Conservation (phyloP, 2,113 vertebrate genomes). For the Hypocryptadius cinnamomeus region DNA sequence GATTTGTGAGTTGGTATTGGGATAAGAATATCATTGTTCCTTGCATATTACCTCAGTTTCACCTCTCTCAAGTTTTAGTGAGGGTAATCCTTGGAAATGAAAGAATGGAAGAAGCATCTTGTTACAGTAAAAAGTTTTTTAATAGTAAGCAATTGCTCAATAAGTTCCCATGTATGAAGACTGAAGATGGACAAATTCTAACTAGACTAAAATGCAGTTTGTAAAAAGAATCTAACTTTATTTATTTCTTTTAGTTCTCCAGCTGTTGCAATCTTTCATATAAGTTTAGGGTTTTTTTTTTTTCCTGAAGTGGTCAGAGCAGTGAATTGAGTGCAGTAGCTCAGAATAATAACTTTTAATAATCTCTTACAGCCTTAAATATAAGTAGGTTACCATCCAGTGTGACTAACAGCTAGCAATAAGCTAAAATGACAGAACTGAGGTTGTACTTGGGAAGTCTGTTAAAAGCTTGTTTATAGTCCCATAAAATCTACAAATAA, state of each 20-base stretch:
- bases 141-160: neutral
- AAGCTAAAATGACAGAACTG: neutral
- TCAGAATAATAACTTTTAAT: neutral
- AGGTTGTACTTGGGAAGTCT: neutral
- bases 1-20: neutral
- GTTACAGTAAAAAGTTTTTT: neutral
- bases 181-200: neutral
- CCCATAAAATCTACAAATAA: neutral
- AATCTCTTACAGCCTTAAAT: neutral
- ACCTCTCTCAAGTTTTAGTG: neutral
- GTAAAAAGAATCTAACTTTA: neutral
- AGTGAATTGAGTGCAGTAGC: neutral
- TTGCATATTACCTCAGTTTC: neutral
- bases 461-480: neutral
- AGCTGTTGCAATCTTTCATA: neutral
- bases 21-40: neutral
- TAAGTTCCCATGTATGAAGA: neutral
- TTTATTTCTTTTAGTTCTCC: neutral
- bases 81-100: neutral
- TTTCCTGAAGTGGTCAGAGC: neutral
- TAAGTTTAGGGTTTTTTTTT: accelerated
- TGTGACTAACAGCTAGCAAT: neutral
- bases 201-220: neutral
- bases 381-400: neutral
- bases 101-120: neutral